Evolutionary conservation across 37 sponge, comb jelly and placozoan species (phyloP).

Genomic region (Ianthella basta): DNA sequence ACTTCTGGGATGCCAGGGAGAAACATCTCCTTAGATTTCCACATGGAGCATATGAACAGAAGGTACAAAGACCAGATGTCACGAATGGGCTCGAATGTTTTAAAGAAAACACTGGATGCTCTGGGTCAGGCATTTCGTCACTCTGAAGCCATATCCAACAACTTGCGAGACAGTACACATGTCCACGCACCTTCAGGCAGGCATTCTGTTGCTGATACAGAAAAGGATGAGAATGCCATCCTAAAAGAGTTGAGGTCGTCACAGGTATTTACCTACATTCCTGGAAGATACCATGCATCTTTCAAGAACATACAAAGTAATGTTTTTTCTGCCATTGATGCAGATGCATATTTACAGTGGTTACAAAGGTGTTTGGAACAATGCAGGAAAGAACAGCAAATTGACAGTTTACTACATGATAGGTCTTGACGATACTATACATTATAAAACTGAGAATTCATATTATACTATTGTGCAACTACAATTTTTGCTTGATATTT

Average conservation of each 20-base stretch:
- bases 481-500: too few relatives aligned
- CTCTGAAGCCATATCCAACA: neutral
- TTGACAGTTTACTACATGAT: too few relatives aligned
- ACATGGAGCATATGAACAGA: slow-evolving; percentile 28
- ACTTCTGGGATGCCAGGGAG: neutral
- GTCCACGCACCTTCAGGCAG: too few relatives aligned
- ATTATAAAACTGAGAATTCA: too few relatives aligned
- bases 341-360: too few relatives aligned
- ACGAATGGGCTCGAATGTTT: neutral
- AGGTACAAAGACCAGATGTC: neutral
- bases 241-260: slow-evolving; percentile 23
- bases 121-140: neutral
- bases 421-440: too few relatives aligned
- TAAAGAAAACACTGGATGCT: neutral
- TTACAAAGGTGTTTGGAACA: too few relatives aligned
- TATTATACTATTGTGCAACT: too few relatives aligned
- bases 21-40: slow-evolving; percentile 19
- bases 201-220: neutral
- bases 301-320: neutral
- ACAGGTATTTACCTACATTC: slow-evolving; percentile 40
- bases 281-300: slow-evolving; percentile 34
- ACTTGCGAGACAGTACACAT: neutral
- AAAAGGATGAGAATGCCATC: slow-evolving; percentile 28
- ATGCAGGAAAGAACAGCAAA: too few relatives aligned
- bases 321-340: too few relatives aligned